Conservation (phyloP, 2,888 invertebrate genomes). For the Cepaea hortensis region DNA sequence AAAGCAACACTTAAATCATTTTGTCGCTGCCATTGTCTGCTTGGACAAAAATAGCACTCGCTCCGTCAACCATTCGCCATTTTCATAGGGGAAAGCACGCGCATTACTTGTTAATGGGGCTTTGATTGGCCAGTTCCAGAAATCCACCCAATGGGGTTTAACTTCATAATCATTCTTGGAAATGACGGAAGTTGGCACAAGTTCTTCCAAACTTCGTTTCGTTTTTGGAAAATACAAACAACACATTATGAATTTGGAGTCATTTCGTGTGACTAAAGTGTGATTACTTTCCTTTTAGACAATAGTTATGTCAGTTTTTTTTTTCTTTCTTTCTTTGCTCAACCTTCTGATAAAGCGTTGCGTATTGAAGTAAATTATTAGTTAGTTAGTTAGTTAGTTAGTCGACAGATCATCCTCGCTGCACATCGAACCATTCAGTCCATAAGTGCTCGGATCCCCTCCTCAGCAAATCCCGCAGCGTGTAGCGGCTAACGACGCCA, state of each 20-base stretch:
- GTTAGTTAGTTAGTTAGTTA: too few relatives aligned
- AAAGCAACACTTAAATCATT: conserved; percentile 15
- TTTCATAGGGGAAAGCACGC: conserved; percentile 14
- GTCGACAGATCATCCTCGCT: too few relatives aligned
- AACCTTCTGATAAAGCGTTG: too few relatives aligned
- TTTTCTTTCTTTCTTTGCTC: too few relatives aligned
- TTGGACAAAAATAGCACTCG: conserved; percentile 25
- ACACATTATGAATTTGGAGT: neutral
- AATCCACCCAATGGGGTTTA: conserved; percentile 1
- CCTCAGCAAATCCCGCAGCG: too few relatives aligned
- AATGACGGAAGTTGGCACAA: neutral
- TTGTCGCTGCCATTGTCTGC: conserved; percentile 39
- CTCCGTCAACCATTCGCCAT: conserved; percentile 18
- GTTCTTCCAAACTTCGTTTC: neutral
- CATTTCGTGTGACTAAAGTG: too few relatives aligned
- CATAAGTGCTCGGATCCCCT: too few relatives aligned
- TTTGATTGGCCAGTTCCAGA: conserved; percentile 21
- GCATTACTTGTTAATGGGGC: neutral
- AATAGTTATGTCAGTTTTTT: neutral
- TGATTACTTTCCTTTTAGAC: neutral
- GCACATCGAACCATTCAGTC: too few relatives aligned
- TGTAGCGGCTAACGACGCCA: too few relatives aligned
- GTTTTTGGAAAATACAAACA: neutral
- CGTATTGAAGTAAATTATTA: too few relatives aligned
- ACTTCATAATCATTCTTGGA: neutral